These are phyloP conservation scores for Dasyurus viverrinus DNA, from an alignment of 2,113 vertebrate species.

Conservation along the genomic window DNA sequence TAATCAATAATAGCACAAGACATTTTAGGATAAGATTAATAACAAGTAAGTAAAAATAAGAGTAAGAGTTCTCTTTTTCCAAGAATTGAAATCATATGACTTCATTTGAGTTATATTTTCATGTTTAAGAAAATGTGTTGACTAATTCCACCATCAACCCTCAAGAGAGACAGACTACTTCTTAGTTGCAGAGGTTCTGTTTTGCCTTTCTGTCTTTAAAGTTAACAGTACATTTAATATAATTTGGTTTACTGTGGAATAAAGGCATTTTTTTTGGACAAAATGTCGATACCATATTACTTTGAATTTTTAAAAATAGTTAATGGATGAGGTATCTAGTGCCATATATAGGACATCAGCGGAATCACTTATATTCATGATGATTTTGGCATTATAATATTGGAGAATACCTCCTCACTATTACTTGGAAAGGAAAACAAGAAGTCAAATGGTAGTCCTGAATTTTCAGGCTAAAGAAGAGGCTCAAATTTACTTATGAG, in stretches of 20 bases:
- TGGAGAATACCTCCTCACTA: background rate
- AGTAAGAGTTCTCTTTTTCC: background rate
- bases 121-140: background rate
- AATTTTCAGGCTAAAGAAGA: conserved; percentile 11
- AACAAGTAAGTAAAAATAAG: background rate
- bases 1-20: background rate
- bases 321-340: background rate
- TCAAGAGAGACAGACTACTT: background rate
- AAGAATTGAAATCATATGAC: background rate
- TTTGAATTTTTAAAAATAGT: background rate
- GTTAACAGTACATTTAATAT: background rate
- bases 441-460: conserved; percentile 50
- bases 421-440: conserved; percentile 46
- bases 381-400: background rate
- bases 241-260: background rate
- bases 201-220: background rate
- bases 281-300: background rate
- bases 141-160: background rate
- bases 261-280: background rate
- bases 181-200: background rate
- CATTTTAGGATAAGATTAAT: conserved; percentile 25
- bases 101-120: background rate
- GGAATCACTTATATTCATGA: background rate
- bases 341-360: background rate
- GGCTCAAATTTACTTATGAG: conserved; percentile 66